Conservation (phyloP, 2,797 vertebrate species). For the Thunnus albacares region DNA sequence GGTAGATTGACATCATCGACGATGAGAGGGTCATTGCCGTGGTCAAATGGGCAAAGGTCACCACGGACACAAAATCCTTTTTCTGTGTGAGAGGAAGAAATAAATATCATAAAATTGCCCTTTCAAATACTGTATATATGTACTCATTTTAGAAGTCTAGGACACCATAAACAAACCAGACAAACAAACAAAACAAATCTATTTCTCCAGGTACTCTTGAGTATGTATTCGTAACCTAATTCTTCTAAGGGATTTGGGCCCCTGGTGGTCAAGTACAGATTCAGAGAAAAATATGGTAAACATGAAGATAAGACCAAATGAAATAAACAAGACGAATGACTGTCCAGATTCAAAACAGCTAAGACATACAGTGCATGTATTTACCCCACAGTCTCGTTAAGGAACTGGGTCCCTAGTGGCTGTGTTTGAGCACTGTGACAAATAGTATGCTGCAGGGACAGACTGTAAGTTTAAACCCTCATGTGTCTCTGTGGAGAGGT, state of each 20-base stretch:
- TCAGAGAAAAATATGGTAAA: neutral
- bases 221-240: neutral
- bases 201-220: neutral
- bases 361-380: conserved; percentile 18
- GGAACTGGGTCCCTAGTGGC: conserved; percentile 43
- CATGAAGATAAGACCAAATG: neutral
- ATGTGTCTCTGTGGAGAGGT: conserved; percentile 44
- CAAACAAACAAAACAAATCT: neutral
- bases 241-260: neutral
- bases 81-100: conserved; percentile 83
- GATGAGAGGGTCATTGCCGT: conserved; percentile 96
- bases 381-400: conserved; percentile 78
- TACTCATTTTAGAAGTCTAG: neutral
- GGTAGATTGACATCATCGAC: conserved; percentile 97
- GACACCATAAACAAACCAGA: neutral
- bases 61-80: conserved; percentile 98
- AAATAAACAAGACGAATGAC: conserved; percentile 23
- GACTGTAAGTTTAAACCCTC: conserved; percentile 73
- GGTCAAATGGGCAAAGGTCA: conserved; percentile 97
- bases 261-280: neutral
- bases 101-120: neutral
- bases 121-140: neutral
- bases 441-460: conserved; percentile 69
- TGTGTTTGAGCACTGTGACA: conserved; percentile 57
- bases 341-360: conserved; percentile 8